Base-by-base conservation (phyloP, 2,797 vertebrate genomes). In the Muraenolepis orangiensis region DNA sequence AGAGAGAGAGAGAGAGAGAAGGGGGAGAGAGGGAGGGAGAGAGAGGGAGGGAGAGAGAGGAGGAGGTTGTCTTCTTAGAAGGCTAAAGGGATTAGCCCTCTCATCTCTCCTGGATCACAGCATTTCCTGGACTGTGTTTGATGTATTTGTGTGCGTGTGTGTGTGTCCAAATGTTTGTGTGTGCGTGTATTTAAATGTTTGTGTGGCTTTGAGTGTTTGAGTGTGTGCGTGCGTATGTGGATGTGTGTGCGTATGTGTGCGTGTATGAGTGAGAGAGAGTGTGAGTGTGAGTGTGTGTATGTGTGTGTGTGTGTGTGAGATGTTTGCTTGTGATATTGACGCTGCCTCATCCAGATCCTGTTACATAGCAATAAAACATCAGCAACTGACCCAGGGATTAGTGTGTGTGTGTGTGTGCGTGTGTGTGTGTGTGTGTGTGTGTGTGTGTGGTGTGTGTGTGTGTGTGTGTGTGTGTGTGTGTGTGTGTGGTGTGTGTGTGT, bases 331-430 rank as follows among this genome's bases (percentile, higher is more conserved):
- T 90, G 91, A 95, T 93, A 93, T 90, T 91, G 93, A 94, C 84
- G 87, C 89, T 89, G 93, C 94, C 91, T 95, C 93, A 94, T 91
- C 84, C 91, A 94, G 94, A 96, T 95, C 95, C 95, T 94, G 95
- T 96, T 96, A 95, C 93, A 95, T 86, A 94, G 94, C 95, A 96
- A 95, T 96, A 95, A 95, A n/a, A 93, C 93, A 92, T 80, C 89
- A 90, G 84, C 89, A 87, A 92, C 88, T 84, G 85, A 89, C 89
- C 86, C 77, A 81, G 84, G 88, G 89, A 90, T 91, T 90, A 90
- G 71, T 57, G 36, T 69, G 32, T 18, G 29, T 36, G 31, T 51
- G 76, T 72, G 72, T 70, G 71, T 51, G 70, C 28, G 51, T 42
- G 66, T 68, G 70, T 80, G 78, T 51, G 66, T 72, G 74, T 72